Conservation (phyloP, 2,113 vertebrate genomes). For the Channa argus region DNA sequence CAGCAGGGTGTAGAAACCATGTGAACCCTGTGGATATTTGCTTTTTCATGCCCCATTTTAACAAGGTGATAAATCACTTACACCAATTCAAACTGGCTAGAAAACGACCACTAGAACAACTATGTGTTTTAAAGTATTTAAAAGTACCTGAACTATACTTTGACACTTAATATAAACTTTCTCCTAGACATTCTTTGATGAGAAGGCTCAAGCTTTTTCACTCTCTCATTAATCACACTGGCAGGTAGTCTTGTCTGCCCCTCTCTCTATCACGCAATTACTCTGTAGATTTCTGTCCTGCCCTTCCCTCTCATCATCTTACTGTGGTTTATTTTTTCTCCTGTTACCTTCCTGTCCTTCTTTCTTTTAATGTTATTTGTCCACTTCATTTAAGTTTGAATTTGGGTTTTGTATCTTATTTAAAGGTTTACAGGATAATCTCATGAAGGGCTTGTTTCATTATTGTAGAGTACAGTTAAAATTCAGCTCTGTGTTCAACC, state of each 20-base stretch:
- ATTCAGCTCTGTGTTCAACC: too few relatives aligned
- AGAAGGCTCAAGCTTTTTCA: neutral
- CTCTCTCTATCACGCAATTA: conserved; percentile 30
- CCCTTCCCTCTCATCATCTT: neutral
- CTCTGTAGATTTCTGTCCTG: conserved; percentile 10
- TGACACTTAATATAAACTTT: conserved; percentile 38
- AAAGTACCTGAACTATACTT: conserved; percentile 18
- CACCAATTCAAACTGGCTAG: neutral
- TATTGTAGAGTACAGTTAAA: too few relatives aligned
- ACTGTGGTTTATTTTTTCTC: neutral
- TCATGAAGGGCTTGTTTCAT: too few relatives aligned
- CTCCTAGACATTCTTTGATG: neutral
- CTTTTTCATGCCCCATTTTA: conserved; percentile 2
- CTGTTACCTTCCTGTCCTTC: neutral
- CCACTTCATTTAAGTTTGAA: neutral
- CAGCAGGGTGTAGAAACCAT: neutral
- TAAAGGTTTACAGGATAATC: too few relatives aligned
- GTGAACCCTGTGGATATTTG: conserved; percentile 13
- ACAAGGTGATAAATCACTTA: conserved; percentile 43
- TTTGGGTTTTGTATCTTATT: too few relatives aligned
- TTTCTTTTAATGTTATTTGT: neutral
- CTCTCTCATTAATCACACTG: conserved; percentile 62
- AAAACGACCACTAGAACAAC: neutral
- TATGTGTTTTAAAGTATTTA: conserved; percentile 22
- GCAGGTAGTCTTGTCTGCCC: conserved; percentile 7